Base-by-base conservation (phyloP, 2,888 invertebrate species). In the Priocnemis perturbator region DNA sequence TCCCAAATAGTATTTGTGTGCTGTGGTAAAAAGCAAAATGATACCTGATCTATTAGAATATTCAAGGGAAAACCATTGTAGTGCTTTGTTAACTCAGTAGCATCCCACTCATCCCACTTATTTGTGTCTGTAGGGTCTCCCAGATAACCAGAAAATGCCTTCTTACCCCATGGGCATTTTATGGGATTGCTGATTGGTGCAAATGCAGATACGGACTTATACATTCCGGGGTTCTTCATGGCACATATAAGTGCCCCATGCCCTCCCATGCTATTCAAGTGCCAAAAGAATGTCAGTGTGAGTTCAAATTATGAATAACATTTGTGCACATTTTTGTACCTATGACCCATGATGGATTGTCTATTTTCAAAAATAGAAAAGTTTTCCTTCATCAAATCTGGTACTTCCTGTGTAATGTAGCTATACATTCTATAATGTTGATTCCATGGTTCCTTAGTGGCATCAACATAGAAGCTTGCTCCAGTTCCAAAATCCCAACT, bases 381-480 rank as follows among this genome's bases (percentile, higher is more conserved):
- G 82, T 96, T 95, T 57, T 91, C 90, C 77, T 93, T 92, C 50
- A 98, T 91, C 58, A 98, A 81, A 48, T 92, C 91, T 69, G 95
- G 93, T 56, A 98, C 90, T 90, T 98, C 98, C 66, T 93, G 92
- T 7, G 96, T 96, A n/a, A 99, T 90, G 83, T 99, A 99, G 73
- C 95, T 95, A 84, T 93, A 98, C 99, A 99, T 99, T 82, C 94
- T 92, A 87, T 98, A 99, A 90, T 99, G 93, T 37, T 92, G 93
- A 45, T 94, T 93, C 98, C 98, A 99, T 19, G 97, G 97, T n/a
- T 94, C 94, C 81, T 94, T 91, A 0, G 94, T 93, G 4, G 99
- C 98, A 90, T 99, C 95, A 0, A 99, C 91, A 89, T 99, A 99
- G 89, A 98, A 98, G 0, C 98, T 97, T 72, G 99, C 99, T 5